Conservation (phyloP, 2,113 vertebrate species). For the Agapornis roseicollis region DNA sequence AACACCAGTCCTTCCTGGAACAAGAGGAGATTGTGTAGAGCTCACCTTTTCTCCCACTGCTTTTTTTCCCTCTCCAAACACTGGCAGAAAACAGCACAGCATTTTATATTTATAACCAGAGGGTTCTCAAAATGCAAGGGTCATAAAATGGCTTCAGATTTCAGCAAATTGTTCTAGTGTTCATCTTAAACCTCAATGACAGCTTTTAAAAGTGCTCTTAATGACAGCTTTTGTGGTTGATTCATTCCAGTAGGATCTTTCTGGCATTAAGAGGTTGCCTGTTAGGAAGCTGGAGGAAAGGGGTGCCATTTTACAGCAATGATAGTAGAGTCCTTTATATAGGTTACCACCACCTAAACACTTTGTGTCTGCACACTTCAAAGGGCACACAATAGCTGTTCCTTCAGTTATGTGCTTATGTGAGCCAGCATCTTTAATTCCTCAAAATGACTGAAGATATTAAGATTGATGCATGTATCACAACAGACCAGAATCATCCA, state of each 20-base stretch:
- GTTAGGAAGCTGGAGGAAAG: neutral
- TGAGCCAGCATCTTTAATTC: neutral
- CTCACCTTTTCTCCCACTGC: neutral
- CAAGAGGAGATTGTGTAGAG: neutral
- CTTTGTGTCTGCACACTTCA: neutral
- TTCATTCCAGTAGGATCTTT: neutral
- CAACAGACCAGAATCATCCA: neutral
- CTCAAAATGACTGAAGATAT: neutral
- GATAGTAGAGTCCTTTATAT: neutral
- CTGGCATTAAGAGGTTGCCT: neutral
- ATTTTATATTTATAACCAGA: neutral
- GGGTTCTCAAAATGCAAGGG: neutral
- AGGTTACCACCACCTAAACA: neutral
- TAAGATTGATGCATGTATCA: neutral
- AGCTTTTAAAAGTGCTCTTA: neutral
- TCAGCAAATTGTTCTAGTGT: neutral
- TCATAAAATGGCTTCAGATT: constrained; percentile 24
- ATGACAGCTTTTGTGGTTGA: neutral
- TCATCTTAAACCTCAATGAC: neutral
- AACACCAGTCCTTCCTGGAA: neutral
- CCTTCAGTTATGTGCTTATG: neutral
- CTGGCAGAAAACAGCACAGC: neutral
- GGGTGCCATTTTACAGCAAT: neutral
- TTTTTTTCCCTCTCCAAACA: neutral
- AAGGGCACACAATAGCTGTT: neutral